phyloP scores from a whole-genome alignment of 2,888 invertebrate species.

The Nebria salina region DNA sequence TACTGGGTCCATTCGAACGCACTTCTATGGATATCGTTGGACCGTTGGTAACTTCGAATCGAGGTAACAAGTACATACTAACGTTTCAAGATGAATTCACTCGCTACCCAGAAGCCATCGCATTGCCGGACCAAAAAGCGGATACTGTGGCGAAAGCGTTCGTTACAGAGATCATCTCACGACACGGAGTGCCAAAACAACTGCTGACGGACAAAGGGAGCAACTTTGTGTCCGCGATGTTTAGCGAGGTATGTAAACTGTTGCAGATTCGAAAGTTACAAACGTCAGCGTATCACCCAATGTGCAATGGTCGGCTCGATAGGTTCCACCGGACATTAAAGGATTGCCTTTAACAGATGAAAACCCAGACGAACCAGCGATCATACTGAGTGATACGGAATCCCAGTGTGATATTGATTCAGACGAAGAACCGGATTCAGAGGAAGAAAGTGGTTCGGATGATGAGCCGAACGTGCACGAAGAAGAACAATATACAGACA shows the following conservation, averaged over 20 bases:
- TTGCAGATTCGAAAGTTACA: conserved; percentile 51
- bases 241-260: conserved; percentile 51
- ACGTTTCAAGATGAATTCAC: conserved; percentile 53
- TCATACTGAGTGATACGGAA: too few relatives aligned
- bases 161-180: conserved; percentile 50
- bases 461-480: too few relatives aligned
- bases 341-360: conserved; percentile 47
- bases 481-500: background rate
- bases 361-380: too few relatives aligned
- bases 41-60: conserved; percentile 49
- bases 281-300: conserved; percentile 54
- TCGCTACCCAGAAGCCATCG: conserved; percentile 53
- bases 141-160: conserved; percentile 52
- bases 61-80: conserved; percentile 53
- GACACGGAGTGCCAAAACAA: conserved; percentile 52
- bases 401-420: too few relatives aligned
- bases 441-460: too few relatives aligned
- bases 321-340: conserved; percentile 53
- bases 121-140: too few relatives aligned
- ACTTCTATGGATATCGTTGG: conserved; percentile 53
- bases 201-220: conserved; percentile 54
- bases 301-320: conserved; percentile 54
- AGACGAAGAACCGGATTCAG: too few relatives aligned
- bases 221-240: conserved; percentile 52
- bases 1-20: conserved; percentile 49